Evolutionary conservation across 2,113 vertebrate species (phyloP).

Genomic region (Lethenteron reissneri): DNA sequence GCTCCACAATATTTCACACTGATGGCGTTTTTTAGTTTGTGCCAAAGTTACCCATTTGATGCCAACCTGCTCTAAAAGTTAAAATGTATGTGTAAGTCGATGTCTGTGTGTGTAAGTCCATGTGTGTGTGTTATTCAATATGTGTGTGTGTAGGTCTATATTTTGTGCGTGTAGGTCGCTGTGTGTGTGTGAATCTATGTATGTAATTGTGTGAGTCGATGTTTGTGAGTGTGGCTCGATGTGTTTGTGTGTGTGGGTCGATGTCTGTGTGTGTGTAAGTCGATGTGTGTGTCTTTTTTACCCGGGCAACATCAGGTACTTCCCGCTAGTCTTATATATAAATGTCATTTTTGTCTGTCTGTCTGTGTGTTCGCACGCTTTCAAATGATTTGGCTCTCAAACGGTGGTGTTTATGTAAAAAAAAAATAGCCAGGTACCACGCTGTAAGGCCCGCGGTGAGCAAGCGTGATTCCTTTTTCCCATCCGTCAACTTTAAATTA

Average conservation of each 20-base stretch:
- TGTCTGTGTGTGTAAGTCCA: not conserved
- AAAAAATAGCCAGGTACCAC: too few relatives aligned
- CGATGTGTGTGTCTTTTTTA: not conserved
- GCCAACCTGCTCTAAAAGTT: too few relatives aligned
- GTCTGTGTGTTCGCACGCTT: not conserved
- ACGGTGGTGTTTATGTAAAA: too few relatives aligned
- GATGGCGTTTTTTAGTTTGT: too few relatives aligned
- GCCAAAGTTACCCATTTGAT: too few relatives aligned
- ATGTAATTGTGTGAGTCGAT: not conserved
- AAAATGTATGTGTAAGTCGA: not conserved
- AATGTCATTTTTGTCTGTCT: not conserved
- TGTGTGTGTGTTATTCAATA: not conserved
- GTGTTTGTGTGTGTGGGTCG: not conserved
- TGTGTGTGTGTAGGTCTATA: not conserved
- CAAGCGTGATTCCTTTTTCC: too few relatives aligned
- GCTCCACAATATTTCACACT: too few relatives aligned
- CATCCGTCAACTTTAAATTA: too few relatives aligned
- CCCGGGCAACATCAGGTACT: not conserved
- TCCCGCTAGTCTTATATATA: not conserved
- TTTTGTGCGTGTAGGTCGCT: not conserved
- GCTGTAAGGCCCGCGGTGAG: too few relatives aligned
- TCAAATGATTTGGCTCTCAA: not conserved
- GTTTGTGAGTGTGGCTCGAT: not conserved
- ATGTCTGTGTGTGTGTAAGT: not conserved
- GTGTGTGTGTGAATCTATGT: not conserved